phyloP scores from a whole-genome alignment of 2,888 invertebrate genomes.

The Nomada flava region DNA sequence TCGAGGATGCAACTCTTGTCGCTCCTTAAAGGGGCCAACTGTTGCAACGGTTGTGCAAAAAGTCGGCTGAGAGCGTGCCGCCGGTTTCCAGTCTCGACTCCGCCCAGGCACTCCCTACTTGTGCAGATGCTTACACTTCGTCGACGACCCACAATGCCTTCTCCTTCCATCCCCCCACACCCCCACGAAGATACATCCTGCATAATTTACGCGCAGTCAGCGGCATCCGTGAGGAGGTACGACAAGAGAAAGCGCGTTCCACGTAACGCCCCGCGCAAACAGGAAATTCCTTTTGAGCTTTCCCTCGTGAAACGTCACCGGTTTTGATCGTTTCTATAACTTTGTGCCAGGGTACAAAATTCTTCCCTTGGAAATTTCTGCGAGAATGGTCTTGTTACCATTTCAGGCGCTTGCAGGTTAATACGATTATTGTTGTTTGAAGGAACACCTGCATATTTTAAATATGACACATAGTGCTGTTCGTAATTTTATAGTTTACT shows the following conservation, averaged over 20 bases:
- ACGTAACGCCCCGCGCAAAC: conserved; percentile 49
- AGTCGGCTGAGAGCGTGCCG: conserved; percentile 72
- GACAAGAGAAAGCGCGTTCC: conserved; percentile 42
- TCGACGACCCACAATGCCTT: conserved; percentile 66
- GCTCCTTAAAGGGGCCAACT: conserved; percentile 81
- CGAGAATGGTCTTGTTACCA: neutral
- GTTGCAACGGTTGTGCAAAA: conserved; percentile 80
- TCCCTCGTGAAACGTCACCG: conserved; percentile 19
- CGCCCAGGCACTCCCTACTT: conserved; percentile 59
- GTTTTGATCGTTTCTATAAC: conserved; percentile 37
- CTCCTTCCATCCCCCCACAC: conserved; percentile 47
- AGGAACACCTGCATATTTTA: no score
- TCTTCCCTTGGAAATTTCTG: neutral
- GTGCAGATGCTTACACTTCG: conserved; percentile 66
- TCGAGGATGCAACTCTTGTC: conserved; percentile 61
- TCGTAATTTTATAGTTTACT: no score
- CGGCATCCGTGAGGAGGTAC: conserved; percentile 40
- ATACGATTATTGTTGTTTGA: no score
- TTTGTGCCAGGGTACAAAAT: conserved; percentile 14
- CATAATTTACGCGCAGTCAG: conserved; percentile 73
- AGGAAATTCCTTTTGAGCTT: conserved; percentile 48
- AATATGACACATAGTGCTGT: no score
- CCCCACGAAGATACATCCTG: conserved; percentile 68
- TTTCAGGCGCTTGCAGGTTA: no score
- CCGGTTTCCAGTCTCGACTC: conserved; percentile 62